Evolutionary conservation across 2,888 invertebrate species (phyloP), one percentile per base, ranked within the genome.

Genomic region (Cheilosia urbana): DNA sequence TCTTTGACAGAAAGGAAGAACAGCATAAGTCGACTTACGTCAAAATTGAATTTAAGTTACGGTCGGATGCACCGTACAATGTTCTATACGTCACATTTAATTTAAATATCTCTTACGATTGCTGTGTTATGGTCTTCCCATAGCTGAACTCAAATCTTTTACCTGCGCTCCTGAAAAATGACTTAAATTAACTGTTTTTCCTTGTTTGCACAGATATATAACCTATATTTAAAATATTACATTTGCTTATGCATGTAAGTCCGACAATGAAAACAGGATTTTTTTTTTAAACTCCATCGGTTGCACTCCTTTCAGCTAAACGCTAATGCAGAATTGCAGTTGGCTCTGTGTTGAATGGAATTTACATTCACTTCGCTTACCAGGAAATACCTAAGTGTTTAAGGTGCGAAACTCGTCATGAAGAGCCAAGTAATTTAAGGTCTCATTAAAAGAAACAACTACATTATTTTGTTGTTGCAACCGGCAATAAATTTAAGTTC

Each of bases 391-490:
- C 34, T 58, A 66, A 71, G 55, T 73, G 47, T 42, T 47, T 40
- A 37, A 71, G 73, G 80, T 80, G 75, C 66, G 53, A 80, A 79
- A 60, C 51, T 45, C 53, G 45, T 60, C 34, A 21, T 58, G 58
- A 49, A 73, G 55, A 66, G 45, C 73, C 9, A 66, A 51, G 66
- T 47, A 51, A 55, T 66, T 72, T 73, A 19, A 21, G 60, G 30
- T 72, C 77, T 82, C 65, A 82, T 65, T 65, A 63, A 40, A 65
- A 53, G 58, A 45, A 51, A 60, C 77, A 72, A 77, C 71, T 71
- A 58, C 57, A 63, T 45, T n/a, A n/a, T n/a, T n/a, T 58, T 71
- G 71, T 62, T 72, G 34, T 47, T 47, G 21, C 63, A 65, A 72
- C 66, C 58, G 60, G n/a, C 60, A 19, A 58, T 49, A 37, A 21